Base-by-base conservation (phyloP, 2,797 vertebrate genomes). In the Morelia viridis region DNA sequence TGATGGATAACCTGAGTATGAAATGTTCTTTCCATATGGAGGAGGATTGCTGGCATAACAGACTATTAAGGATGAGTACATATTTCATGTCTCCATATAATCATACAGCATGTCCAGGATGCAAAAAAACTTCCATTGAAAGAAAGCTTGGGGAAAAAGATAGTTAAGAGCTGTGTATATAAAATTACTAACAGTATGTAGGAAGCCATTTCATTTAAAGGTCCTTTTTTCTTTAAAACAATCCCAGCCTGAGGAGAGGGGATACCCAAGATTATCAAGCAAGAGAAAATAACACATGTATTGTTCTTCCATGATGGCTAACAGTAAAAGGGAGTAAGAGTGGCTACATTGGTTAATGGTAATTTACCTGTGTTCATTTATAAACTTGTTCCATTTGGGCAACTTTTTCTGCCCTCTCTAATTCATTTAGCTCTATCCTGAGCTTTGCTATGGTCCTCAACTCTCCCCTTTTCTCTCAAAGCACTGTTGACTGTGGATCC, bases 11-110 rank as follows among this genome's bases (percentile, higher is more conserved):
- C 95, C 92, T 96, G 89, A 92, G 90, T 95, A 95, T 93, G 94
- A 96, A 97, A 95, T 95, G 94, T 93, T 96, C 94, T 96, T 95
- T 95, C 96, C 94, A 95, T 90, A 96, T 90, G 85, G 41, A 90
- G 83, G 65, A 90, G 87, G 68, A 58, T 41, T 87, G 58, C 92
- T 83, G 65, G 68, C 85, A 65, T 64, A 87, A 87, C n/a, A 87
- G 84, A 87, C 85, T 31, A 83, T 50, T 92, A 61, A 92, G 26
- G 58, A 92, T 83, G 89, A 83, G 17, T 76, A 87, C 65, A 90
- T 50, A 92, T 57, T 80, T 76, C 85, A 53, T n/a, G 6, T 24
- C 85, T 68, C 17, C 85, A 22, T 50, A 71, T 65, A 84, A 89
- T 31, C 56, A 22, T 46, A 31, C 31, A 56, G 62, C 53, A 85